phyloP scores from a whole-genome alignment of 2,113 vertebrate genomes.

The Erythrolamprus reginae region DNA sequence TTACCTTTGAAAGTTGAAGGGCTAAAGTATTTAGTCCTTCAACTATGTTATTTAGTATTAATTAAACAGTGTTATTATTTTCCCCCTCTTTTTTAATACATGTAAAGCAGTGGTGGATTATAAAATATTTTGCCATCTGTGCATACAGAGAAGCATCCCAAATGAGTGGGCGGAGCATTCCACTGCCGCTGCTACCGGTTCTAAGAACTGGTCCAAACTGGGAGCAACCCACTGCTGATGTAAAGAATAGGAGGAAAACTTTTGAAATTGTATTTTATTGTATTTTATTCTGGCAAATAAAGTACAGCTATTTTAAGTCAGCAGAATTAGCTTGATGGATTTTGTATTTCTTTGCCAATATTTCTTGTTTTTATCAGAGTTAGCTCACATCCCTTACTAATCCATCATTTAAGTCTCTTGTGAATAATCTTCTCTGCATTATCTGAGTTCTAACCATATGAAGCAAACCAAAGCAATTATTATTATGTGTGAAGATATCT shows the following conservation, averaged over 20 bases:
- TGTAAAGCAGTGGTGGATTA: background rate
- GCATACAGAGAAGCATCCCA: too few species aligned
- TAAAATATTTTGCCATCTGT: too few species aligned
- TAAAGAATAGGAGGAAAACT: background rate
- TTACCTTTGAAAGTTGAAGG: background rate
- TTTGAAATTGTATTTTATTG: background rate
- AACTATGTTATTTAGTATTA: background rate
- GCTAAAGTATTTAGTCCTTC: background rate
- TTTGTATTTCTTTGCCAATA: constrained; percentile 22
- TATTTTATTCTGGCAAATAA: background rate
- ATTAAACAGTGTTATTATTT: background rate
- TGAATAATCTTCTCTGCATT: constrained; percentile 20
- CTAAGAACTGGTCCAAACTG: too few species aligned
- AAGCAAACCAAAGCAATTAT: constrained; percentile 17
- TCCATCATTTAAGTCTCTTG: constrained; percentile 10
- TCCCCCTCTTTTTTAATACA: background rate
- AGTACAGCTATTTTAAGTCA: constrained; percentile 3
- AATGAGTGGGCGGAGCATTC: too few species aligned
- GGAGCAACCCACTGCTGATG: too few species aligned
- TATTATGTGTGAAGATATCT: constrained; percentile 9
- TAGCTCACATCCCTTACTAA: constrained; percentile 12
- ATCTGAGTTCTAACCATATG: constrained; percentile 13
- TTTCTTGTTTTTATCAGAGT: constrained; percentile 22
- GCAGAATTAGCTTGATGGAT: constrained; percentile 20
- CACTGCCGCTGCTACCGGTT: too few species aligned